Evolutionary conservation across 2,797 vertebrate genomes (phyloP), one percentile per base, ranked within the genome.

Genomic region (Yasuhikotakia modesta): DNA sequence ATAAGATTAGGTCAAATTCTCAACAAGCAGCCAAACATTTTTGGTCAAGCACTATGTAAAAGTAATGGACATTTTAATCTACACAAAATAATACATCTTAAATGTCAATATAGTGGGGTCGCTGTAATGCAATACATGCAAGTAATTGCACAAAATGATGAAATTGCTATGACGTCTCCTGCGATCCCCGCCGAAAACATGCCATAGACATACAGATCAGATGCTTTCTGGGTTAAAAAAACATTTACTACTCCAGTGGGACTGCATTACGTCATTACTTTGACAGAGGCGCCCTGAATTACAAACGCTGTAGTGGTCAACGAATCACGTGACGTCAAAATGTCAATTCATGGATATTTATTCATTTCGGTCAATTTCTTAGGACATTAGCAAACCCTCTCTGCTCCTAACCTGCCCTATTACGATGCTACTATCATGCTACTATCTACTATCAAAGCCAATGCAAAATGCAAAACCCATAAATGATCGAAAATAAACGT

Each of bases 251-350:
- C 81, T 53, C 73, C 39, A 35, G 17, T 4, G 24, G 50, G 46
- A 43, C 24, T 67, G 43, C 58, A 80, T 80, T 80, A 80, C 75
- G 76, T 83, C 82, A 85, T 58, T 32, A n/a, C 5, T 61, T 80
- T 79, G 79, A 48, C 63, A 52, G 57, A 52, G 57, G 48, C 35
- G 43, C 2, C 5, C 68, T 60, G 21, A 70, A 70, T 80, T 71
- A 74, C 11, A 79, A 76, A 64, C 60, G 64, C 12, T 45, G 60
- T 52, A 64, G 68, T 70, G 66, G 64, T 78, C 70, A 67, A 63
- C 35, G 52, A 55, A 45, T 70, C 79, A 72, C 61, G 70, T 79
- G 73, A 65, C 30, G 32, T 66, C 32, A 53, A 22, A 43, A 45
- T 52, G 19, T 39, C 30, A 76, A 76, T 45, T 75, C 12, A 53